Conservation (phyloP, 2,888 invertebrate species). For the Caradrina kadenii region DNA sequence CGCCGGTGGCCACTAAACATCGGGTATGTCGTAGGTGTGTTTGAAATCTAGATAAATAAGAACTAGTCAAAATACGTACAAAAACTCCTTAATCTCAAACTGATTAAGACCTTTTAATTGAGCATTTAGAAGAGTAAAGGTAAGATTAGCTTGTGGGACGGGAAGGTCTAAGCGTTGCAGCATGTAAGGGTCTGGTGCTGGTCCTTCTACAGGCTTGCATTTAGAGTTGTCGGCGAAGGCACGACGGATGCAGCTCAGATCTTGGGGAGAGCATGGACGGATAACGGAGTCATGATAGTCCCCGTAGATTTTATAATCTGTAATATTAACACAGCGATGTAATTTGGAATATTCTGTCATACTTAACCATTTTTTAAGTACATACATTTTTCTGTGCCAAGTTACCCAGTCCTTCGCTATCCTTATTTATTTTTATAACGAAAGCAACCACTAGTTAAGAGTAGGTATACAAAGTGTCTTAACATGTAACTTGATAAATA, state of each 20-base stretch:
- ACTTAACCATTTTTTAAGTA: too few relatives aligned
- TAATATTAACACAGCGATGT: not conserved
- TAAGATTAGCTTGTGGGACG: slow-evolving; percentile 44
- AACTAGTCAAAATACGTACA: slow-evolving; percentile 38
- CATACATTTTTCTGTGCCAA: too few relatives aligned
- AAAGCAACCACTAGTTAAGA: too few relatives aligned
- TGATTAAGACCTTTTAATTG: slow-evolving; percentile 47
- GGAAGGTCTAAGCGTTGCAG: slow-evolving; percentile 22
- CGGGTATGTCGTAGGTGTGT: too few relatives aligned
- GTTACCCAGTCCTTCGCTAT: too few relatives aligned
- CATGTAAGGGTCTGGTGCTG: slow-evolving; percentile 56
- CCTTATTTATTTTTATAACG: too few relatives aligned
- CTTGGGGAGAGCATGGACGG: slow-evolving; percentile 56
- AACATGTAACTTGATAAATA: too few relatives aligned
- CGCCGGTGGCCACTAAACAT: too few relatives aligned
- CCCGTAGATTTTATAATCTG: slow-evolving; percentile 4
- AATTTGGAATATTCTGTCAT: too few relatives aligned
- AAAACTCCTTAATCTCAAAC: slow-evolving; percentile 35
- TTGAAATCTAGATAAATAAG: too few relatives aligned
- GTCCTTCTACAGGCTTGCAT: slow-evolving; percentile 55
- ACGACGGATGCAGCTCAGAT: slow-evolving; percentile 62
- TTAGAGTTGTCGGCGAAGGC: slow-evolving; percentile 55
- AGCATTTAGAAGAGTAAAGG: slow-evolving; percentile 24
- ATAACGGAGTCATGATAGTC: slow-evolving; percentile 17
- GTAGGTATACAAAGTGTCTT: too few relatives aligned